Evolutionary conservation across 2,797 vertebrate genomes (phyloP), one percentile per base, ranked within the genome.

Genomic region (Gymnoscopelus microlampas): DNA sequence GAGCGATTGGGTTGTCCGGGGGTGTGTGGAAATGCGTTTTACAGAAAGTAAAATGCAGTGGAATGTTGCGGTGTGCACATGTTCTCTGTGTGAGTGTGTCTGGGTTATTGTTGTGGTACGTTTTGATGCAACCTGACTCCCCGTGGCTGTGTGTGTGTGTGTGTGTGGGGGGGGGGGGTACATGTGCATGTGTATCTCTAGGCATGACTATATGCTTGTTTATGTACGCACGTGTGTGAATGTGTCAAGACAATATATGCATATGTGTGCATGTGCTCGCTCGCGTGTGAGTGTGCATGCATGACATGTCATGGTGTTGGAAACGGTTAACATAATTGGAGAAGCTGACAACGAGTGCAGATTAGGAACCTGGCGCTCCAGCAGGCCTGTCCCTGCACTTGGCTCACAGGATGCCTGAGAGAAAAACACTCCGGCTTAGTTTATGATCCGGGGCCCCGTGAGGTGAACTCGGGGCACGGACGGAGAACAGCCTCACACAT

Each of bases 311-410:
- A 70, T 32, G 66, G 77, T 70, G 57, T 71, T 15, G 14, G 68
- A 51, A 70, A 74, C 73, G 44, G 84, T 81, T 66, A 62, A 71
- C 67, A 79, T 78, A 84, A 83, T 53, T 63, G 76, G 78, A 80
- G 84, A 86, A 76, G 75, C 76, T 70, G 81, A 87, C 85, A 87
- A 89, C 79, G 72, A 83, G 77, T 66, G 58, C 24, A 75, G 82
- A 81, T 81, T 81, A 39, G 79, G 79, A 76, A 29, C 9, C 29
- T 32, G 71, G 81, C 59, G 4, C 79, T 82, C 44, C 79, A 85
- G 83, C 85, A 78, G 80, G 76, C 57, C 63, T 66, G 39, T 14
- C 60, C 70, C 49, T 60, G 12, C 4, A 0, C 8, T 47, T 60
- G 67, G 55, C 35, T 55, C 53, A 53, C 62, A 51, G 71, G 74